Evolutionary conservation across 2,888 invertebrate genomes (phyloP), one percentile per base, ranked within the genome.

Genomic region (Stegana nigrithorax): DNA sequence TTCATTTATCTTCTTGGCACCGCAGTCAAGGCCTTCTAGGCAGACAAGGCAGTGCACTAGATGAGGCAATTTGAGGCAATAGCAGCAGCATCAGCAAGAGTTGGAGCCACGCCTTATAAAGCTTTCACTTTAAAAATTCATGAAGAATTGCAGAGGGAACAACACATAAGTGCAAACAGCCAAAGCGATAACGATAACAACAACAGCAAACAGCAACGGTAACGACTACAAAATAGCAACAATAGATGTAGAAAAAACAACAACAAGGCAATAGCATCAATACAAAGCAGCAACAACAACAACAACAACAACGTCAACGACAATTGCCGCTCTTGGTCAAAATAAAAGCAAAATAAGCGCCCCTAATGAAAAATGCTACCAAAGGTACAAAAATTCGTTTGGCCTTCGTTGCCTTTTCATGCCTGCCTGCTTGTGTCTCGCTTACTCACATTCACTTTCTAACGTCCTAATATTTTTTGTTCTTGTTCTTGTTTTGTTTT

Each of bases 311-410:
- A n/a, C n/a, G n/a, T n/a, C n/a, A n/a, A n/a, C n/a, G n/a, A n/a
- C n/a, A n/a, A n/a, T n/a, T n/a, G n/a, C n/a, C n/a, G n/a, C n/a
- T n/a, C n/a, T n/a, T n/a, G n/a, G n/a, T n/a, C n/a, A n/a, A n/a
- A n/a, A n/a, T n/a, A n/a, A n/a, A n/a, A n/a, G n/a, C n/a, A n/a
- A 32, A 32, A 55, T 73, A 77, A 75, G 67, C 72, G 72, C 71
- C 75, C 65, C 73, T 75, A 77, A 75, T 73, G 62, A 70, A 66
- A 75, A 70, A 71, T 64, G 77, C 69, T 72, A 62, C 63, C 39
- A 50, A n/a, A 50, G 50, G 25, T 36, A 55, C 21, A 32, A 55
- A 53, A 53, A 32, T 12, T 10, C 32, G 32, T 26, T 55, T 55
- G 53, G 29, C 53, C 53, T 55, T 55, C 47, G 23, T 47, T n/a